Conservation (phyloP, 2,888 invertebrate species). For the Myopa tessellatipennis region DNA sequence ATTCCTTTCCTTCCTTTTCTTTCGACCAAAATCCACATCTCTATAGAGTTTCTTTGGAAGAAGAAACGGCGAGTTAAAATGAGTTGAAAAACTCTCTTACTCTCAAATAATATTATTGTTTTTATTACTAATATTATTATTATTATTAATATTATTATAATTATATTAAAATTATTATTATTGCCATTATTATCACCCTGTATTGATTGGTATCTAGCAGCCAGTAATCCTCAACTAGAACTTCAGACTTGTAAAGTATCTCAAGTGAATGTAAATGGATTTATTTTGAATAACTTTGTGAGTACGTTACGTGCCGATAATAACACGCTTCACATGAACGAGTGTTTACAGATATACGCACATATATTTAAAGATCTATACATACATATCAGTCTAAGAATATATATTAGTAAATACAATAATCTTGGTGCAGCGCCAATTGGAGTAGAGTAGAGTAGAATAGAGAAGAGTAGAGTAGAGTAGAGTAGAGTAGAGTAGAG, state of each 20-base stretch:
- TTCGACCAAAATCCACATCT: too few species aligned
- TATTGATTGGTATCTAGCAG: neutral
- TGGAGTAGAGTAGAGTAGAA: neutral
- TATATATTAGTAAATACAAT: neutral
- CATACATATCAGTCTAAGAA: neutral
- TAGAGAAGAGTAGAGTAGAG: neutral
- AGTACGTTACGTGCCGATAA: conserved; percentile 13
- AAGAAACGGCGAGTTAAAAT: too few species aligned
- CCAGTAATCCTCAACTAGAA: conserved; percentile 21
- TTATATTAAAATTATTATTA: neutral
- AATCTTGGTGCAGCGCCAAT: conserved; percentile 10
- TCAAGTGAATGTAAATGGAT: conserved; percentile 26
- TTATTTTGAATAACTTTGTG: conserved; percentile 19
- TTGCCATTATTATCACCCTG: neutral
- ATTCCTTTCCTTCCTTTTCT: too few species aligned
- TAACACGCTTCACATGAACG: neutral
- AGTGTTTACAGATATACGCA: neutral
- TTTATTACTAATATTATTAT: too few species aligned
- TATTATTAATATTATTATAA: neutral
- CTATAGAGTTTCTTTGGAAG: too few species aligned
- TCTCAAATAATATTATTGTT: too few species aligned
- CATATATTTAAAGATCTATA: neutral
- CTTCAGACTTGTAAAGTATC: conserved; percentile 30
- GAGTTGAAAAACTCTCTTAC: too few species aligned
- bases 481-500: neutral